Conservation (phyloP, 2,113 vertebrate genomes). For the Formicarius rufipectus region DNA sequence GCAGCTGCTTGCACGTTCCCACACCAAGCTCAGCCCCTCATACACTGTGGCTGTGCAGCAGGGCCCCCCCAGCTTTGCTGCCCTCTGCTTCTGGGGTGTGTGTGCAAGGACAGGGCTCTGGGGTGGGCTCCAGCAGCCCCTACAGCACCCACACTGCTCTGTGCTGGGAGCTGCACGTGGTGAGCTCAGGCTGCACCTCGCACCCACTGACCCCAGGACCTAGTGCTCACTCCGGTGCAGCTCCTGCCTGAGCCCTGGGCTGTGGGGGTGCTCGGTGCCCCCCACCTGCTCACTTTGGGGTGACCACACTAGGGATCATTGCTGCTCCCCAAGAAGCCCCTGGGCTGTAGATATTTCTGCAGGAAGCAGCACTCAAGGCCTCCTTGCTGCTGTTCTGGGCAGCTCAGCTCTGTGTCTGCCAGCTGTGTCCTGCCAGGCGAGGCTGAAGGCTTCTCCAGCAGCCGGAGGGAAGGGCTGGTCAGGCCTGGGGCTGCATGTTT, state of each 20-base stretch:
- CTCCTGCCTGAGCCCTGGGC: background rate
- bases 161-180: accelerated
- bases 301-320: background rate
- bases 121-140: background rate
- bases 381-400: background rate
- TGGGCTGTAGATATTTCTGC: background rate
- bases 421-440: background rate
- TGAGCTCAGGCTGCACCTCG: background rate
- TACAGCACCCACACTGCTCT: background rate
- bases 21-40: background rate
- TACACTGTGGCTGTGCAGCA: accelerated
- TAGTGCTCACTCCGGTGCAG: background rate
- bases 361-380: accelerated
- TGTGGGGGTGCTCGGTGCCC: background rate
- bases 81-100: background rate
- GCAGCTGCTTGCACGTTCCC: accelerated
- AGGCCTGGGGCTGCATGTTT: background rate
- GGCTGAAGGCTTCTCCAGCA: background rate
- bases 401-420: accelerated
- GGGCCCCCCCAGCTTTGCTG: background rate
- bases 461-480: conserved; percentile 17
- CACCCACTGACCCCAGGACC: background rate
- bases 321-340: background rate
- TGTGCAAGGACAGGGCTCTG: accelerated
- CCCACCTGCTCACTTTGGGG: accelerated